Base-by-base conservation (phyloP, 2,113 vertebrate genomes). In the Eretmochelys imbricata region DNA sequence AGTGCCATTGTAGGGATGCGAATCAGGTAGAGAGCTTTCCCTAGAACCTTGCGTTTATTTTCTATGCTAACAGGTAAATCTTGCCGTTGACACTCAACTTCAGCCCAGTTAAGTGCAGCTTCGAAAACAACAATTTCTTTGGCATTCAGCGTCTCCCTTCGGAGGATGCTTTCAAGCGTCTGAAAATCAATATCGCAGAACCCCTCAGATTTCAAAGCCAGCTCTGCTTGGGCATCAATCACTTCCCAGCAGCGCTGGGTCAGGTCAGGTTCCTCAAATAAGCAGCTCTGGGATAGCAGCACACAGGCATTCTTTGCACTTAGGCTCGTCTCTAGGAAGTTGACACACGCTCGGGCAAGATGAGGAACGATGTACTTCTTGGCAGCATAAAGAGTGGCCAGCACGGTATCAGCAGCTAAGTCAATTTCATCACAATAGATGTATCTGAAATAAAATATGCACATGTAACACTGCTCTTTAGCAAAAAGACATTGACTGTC, bases 341-440 rank as follows among this genome's bases (percentile, higher is more conserved):
- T 99, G 91, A 99, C 99, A 2, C 99, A 99, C 90, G 99, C 99
- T 1, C 99, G 98, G 88, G 99, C 99, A 65, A 99, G 99, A 96
- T 99, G 99, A 96, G 99, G 99, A 89, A 99, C 99, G 3, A 99
- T 99, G 98, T 99, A 99, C 92, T 99, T 99, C 98, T 99, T 99
- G 97, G 99, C 99, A 96, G 99, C 99, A 42, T 99, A 99, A 50
- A 99, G 98, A 69, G 99, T 99, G 91, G 99, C 99, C 97, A 99
- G 96, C 38, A 99, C 99, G 0, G 99, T 99, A 96, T 99, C 99
- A 12, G 99, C 99, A 76, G 99, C 99, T 98, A 99, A 96, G 98
- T 99, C 99, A 76, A 99, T 99, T 97, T 99, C 99, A 59, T 99
- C 99, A 85, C 99, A 99, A 97, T 99, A 99, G 94, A 99, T 99